Percentiles rank a stretch among this genome's conserved stretches.
Conservation (phyloP, 2,888 invertebrate genomes). For the Oegoconia quadripuncta region DNA sequence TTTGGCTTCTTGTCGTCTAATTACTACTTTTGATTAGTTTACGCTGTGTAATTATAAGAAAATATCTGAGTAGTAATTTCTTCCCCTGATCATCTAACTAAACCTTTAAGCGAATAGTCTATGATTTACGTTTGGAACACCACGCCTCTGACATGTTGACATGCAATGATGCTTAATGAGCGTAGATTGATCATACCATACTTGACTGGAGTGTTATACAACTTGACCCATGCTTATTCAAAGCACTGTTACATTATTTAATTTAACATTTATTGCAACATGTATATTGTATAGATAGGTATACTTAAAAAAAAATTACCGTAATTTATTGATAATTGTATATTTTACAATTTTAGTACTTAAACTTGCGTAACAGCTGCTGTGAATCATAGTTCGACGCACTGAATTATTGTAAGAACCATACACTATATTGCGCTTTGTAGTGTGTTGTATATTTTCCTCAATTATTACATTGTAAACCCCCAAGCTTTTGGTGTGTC, state of each 20-base stretch:
- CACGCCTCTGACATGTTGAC: too few relatives aligned
- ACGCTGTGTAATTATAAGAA: slow-evolving; percentile 43
- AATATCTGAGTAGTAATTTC: slow-evolving; percentile 19
- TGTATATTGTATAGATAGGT: too few relatives aligned
- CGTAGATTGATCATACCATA: too few relatives aligned
- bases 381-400: slow-evolving; percentile 11
- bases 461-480: slow-evolving; percentile 10
- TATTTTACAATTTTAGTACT: slow-evolving; percentile 1
- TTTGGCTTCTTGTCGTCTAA: slow-evolving; percentile 70
- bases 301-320: neutral
- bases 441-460: slow-evolving; percentile 7
- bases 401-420: slow-evolving; percentile 3
- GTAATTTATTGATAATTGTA: neutral
- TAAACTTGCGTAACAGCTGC: slow-evolving; percentile 1
- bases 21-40: slow-evolving; percentile 63
- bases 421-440: neutral
- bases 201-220: too few relatives aligned
- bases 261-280: too few relatives aligned
- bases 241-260: too few relatives aligned
- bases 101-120: neutral
- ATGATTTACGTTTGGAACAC: too few relatives aligned
- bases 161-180: too few relatives aligned
- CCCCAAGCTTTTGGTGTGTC: slow-evolving; percentile 3
- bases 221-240: too few relatives aligned
- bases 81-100: neutral